These are phyloP conservation scores for Octodon degus DNA, from an alignment of 2,113 vertebrate species.

Conservation along the genomic window DNA sequence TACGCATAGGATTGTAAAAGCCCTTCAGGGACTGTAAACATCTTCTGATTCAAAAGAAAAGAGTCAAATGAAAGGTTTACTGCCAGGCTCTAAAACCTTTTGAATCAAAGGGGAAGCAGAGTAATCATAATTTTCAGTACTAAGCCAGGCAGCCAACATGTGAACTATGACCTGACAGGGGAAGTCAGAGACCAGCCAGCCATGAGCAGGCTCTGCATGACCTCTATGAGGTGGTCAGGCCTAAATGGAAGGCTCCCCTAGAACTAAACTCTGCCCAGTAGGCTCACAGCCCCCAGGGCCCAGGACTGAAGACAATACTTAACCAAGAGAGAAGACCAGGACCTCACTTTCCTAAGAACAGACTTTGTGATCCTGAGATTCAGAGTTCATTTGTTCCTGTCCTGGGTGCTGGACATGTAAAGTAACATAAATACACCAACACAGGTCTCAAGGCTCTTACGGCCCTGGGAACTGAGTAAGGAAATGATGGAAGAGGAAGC, in stretches of 20 bases:
- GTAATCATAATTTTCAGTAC: background rate
- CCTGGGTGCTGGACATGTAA: background rate
- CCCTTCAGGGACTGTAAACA: slow-evolving; percentile 18
- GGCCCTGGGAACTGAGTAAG: background rate
- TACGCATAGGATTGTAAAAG: slow-evolving; percentile 1
- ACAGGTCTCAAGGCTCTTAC: background rate
- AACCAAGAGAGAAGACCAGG: background rate
- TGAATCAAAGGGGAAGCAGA: background rate
- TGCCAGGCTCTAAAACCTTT: background rate
- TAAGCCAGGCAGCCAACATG: background rate
- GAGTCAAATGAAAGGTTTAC: background rate
- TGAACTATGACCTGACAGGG: background rate
- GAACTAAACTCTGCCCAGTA: background rate
- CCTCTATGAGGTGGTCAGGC: background rate
- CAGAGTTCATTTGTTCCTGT: background rate
- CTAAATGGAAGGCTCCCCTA: background rate
- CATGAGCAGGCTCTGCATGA: background rate
- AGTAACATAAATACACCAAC: background rate
- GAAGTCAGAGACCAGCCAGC: background rate
- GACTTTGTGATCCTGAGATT: background rate
- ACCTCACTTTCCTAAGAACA: background rate
- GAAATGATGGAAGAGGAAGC: background rate
- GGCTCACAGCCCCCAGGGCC: background rate
- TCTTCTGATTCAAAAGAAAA: background rate
- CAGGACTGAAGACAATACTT: background rate